Evolutionary conservation across 2,113 vertebrate genomes (phyloP).

Genomic region (Sylvietta virens): DNA sequence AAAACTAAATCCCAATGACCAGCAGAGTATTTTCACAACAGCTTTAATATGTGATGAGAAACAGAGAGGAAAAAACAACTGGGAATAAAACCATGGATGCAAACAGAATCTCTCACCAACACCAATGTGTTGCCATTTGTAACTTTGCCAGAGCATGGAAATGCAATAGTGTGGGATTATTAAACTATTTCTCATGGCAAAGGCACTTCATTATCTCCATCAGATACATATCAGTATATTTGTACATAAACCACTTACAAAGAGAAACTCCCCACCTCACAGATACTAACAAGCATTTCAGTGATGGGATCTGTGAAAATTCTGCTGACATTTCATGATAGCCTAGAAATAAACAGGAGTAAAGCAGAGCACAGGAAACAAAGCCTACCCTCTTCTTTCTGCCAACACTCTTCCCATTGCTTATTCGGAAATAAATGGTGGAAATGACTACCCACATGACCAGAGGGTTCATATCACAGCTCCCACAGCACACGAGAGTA

Average conservation of each 20-base stretch:
- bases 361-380: not conserved
- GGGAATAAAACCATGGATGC: not conserved
- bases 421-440: not conserved
- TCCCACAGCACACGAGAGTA: not conserved
- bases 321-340: not conserved
- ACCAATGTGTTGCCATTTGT: not conserved
- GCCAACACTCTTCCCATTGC: not conserved
- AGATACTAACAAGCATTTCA: not conserved
- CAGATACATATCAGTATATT: not conserved
- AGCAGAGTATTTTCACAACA: not conserved
- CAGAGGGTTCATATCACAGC: not conserved
- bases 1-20: not conserved
- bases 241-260: not conserved
- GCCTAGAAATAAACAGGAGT: not conserved
- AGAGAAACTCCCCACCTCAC: not conserved
- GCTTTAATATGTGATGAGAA: not conserved
- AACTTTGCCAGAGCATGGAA: not conserved
- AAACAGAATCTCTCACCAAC: not conserved
- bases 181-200: not conserved
- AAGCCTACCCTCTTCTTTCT: not conserved
- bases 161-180: not conserved
- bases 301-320: not conserved
- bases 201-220: not conserved
- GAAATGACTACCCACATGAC: not conserved
- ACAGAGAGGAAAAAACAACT: not conserved